Conservation (phyloP, 2,113 vertebrate species). For the Pelusios castaneus region DNA sequence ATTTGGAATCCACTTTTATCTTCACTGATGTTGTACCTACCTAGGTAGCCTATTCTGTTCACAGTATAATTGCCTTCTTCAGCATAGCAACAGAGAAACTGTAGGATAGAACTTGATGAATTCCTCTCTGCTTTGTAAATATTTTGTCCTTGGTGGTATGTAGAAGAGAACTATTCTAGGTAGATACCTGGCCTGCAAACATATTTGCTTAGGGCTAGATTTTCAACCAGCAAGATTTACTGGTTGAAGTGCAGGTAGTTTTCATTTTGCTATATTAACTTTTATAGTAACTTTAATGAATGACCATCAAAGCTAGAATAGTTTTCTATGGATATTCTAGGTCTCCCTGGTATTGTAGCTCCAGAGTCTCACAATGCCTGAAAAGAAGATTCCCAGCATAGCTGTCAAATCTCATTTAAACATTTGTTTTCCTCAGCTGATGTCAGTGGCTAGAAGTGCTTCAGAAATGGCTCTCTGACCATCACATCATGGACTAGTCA, state of each 20-base stretch:
- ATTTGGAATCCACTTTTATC: neutral
- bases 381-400: neutral
- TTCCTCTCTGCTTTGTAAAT: neutral
- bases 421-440: neutral
- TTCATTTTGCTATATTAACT: neutral
- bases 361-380: neutral
- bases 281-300: neutral
- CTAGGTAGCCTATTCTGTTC: too few relatives aligned
- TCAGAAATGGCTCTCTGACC: neutral
- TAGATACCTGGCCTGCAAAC: neutral
- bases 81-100: neutral
- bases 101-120: neutral
- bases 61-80: neutral
- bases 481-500: rapidly evolving
- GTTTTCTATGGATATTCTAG: neutral
- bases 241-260: neutral
- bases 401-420: neutral
- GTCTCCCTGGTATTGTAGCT: neutral
- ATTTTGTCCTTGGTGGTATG: neutral
- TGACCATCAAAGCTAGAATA: neutral
- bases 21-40: neutral
- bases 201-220: neutral
- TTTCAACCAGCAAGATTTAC: neutral
- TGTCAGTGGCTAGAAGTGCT: neutral
- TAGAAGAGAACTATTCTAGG: too few relatives aligned